Evolutionary conservation across 2,113 vertebrate species (phyloP).

Genomic region (Atherinomorus stipes): DNA sequence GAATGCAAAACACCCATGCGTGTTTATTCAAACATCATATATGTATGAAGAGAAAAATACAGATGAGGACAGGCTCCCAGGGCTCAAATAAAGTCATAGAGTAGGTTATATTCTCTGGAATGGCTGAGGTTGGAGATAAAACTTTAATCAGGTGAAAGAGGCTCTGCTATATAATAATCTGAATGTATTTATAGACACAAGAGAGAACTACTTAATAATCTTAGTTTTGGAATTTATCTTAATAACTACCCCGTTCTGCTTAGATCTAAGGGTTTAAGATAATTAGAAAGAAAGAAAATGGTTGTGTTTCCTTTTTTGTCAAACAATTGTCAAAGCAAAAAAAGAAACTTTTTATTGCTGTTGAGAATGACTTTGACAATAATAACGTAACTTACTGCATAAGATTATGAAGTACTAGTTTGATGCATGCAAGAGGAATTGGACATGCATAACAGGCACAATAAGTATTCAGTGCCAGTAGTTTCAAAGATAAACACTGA

Average conservation of each 20-base stretch:
- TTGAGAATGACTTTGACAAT: no score
- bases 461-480: background rate
- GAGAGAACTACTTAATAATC: conserved; percentile 66
- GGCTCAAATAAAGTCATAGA: conserved; percentile 64
- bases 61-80: conserved; percentile 32
- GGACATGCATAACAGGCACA: background rate
- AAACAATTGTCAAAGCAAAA: conserved; percentile 23
- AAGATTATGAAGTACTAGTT: no score
- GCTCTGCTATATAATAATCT: conserved; percentile 66
- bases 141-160: conserved; percentile 66
- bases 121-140: conserved; percentile 74
- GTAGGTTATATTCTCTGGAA: conserved; percentile 63
- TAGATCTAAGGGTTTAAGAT: conserved; percentile 40
- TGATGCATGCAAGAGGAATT: background rate
- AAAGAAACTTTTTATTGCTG: no score
- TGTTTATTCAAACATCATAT: no score
- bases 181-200: conserved; percentile 54
- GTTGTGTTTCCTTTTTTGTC: no score
- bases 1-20: no score
- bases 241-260: conserved; percentile 46
- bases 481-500: background rate
- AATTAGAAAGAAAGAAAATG: conserved; percentile 9
- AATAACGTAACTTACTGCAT: no score
- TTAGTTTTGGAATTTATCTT: conserved; percentile 57
- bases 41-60: background rate